phyloP scores from a whole-genome alignment of 2,888 invertebrate species.

The Cephus nigrinus region DNA sequence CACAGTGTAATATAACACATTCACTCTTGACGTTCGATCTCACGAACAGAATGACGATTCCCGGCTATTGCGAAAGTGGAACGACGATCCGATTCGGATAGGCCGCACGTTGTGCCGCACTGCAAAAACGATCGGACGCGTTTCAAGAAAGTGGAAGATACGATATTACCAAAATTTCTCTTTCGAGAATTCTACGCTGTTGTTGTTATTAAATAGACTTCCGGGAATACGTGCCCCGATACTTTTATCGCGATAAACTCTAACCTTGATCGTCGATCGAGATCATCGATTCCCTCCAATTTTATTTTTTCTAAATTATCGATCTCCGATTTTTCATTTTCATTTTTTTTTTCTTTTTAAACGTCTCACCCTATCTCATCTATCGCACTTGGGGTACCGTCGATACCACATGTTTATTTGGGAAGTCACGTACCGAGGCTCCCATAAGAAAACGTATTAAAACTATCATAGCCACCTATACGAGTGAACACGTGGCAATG shows the following conservation, averaged over 20 bases:
- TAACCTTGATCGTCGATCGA: neutral
- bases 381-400: slow-evolving; percentile 8
- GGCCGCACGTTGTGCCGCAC: neutral
- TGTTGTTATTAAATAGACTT: neutral
- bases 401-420: too few species aligned
- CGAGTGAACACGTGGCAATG: too few species aligned
- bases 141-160: neutral
- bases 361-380: slow-evolving; percentile 14
- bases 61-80: slow-evolving; percentile 2
- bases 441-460: too few species aligned
- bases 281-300: neutral
- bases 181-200: neutral
- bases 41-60: neutral
- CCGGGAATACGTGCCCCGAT: neutral
- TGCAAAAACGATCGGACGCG: slow-evolving; percentile 6
- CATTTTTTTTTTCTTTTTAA: slow-evolving; percentile 5
- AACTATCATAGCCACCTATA: too few species aligned
- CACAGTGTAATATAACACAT: neutral
- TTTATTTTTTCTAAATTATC: neutral
- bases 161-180: neutral
- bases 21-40: neutral
- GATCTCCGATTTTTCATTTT: slow-evolving; percentile 22
- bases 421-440: too few species aligned
- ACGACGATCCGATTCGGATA: neutral
- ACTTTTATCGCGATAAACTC: neutral